phyloP scores from a whole-genome alignment of 2,888 invertebrate genomes.

The Nomada goodeniana region DNA sequence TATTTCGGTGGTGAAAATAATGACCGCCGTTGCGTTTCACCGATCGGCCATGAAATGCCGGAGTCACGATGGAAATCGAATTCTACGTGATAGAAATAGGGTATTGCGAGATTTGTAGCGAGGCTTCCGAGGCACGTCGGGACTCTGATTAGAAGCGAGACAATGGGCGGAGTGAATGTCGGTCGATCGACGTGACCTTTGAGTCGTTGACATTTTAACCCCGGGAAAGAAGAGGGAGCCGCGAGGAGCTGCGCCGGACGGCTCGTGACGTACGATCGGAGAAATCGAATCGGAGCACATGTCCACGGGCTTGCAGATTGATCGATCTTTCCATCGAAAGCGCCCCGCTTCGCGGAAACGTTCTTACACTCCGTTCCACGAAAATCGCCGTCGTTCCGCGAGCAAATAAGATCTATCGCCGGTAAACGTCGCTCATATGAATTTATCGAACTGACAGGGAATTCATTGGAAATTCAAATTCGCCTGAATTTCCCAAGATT shows the following conservation, averaged over 20 bases:
- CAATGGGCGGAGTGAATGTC: slow-evolving; percentile 62
- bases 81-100: slow-evolving; percentile 15
- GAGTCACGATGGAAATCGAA: neutral
- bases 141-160: slow-evolving; percentile 57
- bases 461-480: slow-evolving; percentile 9
- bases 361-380: slow-evolving; percentile 18
- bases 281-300: slow-evolving; percentile 52
- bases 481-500: neutral
- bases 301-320: slow-evolving; percentile 41
- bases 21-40: too few relatives aligned
- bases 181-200: slow-evolving; percentile 67
- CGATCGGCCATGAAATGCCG: too few relatives aligned
- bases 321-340: slow-evolving; percentile 31
- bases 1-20: neutral
- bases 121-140: slow-evolving; percentile 24
- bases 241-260: slow-evolving; percentile 25
- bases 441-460: neutral
- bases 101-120: slow-evolving; percentile 1
- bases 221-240: slow-evolving; percentile 38
- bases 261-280: slow-evolving; percentile 46
- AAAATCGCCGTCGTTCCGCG: slow-evolving; percentile 34
- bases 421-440: slow-evolving; percentile 11
- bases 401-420: slow-evolving; percentile 12
- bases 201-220: slow-evolving; percentile 68
- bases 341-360: neutral